Conservation (phyloP, 1,140 invertebrate genomes). For the honey bee (Apis mellifera) region DNA sequence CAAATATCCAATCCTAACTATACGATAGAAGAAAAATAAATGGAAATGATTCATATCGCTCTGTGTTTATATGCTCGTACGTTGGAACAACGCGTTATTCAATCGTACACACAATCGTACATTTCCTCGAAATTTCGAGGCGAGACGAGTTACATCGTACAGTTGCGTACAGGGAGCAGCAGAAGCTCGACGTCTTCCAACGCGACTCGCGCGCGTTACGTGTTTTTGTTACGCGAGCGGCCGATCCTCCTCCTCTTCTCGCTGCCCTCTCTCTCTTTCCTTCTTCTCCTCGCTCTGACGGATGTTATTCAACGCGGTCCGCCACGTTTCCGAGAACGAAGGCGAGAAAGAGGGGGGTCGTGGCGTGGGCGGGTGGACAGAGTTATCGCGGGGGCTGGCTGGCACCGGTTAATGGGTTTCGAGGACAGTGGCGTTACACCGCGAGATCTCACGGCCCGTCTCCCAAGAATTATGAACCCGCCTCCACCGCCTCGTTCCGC, state of each 20-base stretch:
- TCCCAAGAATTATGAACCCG: slow-evolving; percentile 48
- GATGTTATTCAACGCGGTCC: slow-evolving; percentile 34
- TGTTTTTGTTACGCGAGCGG: slow-evolving; percentile 20
- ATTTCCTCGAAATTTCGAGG: no score
- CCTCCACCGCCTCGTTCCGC: slow-evolving; percentile 32
- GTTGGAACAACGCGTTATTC: no score
- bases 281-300: not conserved
- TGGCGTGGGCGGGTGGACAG: slow-evolving; percentile 16
- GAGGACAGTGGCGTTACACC: slow-evolving; percentile 61
- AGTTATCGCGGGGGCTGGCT: slow-evolving; percentile 38
- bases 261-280: no score
- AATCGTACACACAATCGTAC: no score
- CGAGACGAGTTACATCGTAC: no score
- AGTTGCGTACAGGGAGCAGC: no score
- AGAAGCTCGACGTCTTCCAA: no score
- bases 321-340: not conserved
- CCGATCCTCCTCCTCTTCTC: not conserved
- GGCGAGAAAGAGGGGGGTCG: slow-evolving; percentile 14
- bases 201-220: not conserved
- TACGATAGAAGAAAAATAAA: no score
- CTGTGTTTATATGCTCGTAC: no score
- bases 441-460: slow-evolving; percentile 57
- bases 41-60: no score
- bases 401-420: slow-evolving; percentile 62
- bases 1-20: no score